phyloP scores from a whole-genome alignment of 1,140 invertebrate species.

The Halotydeus destructor region DNA sequence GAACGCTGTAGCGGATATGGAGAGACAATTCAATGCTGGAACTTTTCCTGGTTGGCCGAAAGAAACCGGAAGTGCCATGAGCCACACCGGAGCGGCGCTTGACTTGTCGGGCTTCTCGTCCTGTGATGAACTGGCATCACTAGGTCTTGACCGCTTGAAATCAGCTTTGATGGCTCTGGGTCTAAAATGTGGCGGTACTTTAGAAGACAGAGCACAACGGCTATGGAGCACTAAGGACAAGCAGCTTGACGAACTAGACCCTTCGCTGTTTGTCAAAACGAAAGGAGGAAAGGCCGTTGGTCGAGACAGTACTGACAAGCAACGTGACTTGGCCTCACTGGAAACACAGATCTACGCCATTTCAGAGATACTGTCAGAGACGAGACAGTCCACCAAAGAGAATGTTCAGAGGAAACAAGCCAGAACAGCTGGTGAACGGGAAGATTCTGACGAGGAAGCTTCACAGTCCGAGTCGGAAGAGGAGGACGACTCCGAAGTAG shows the following conservation, averaged over 20 bases:
- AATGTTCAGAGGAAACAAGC: slow-evolving; percentile 97
- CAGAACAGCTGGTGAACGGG: slow-evolving; percentile 75
- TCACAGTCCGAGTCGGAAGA: slow-evolving; percentile 61
- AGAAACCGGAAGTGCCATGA: slow-evolving; percentile 76
- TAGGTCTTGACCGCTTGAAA: slow-evolving; percentile 90
- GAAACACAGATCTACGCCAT: slow-evolving; percentile 46
- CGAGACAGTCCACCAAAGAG: slow-evolving; percentile 68
- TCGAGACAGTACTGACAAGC: slow-evolving; percentile 36
- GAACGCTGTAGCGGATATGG: slow-evolving; percentile 55
- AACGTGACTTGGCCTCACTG: slow-evolving; percentile 26
- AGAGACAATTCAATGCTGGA: slow-evolving; percentile 65
- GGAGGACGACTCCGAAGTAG: slow-evolving; percentile 57
- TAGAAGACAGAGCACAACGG: slow-evolving; percentile 87
- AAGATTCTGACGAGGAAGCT: slow-evolving; percentile 76
- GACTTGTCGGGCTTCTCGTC: slow-evolving; percentile 85
- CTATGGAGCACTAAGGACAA: slow-evolving; percentile 90
- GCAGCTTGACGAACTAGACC: slow-evolving; percentile 54
- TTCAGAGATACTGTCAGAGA: slow-evolving; percentile 16
- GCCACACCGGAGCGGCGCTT: slow-evolving; percentile 78
- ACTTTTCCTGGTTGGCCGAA: slow-evolving; percentile 90
- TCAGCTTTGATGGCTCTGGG: slow-evolving; percentile 91
- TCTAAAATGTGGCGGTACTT: slow-evolving; percentile 91
- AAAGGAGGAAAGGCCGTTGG: slow-evolving; percentile 36
- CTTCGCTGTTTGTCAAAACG: slow-evolving; percentile 67
- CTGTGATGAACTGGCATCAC: slow-evolving; percentile 88